Conservation (phyloP, 2,113 vertebrate genomes). For the Gila orcuttii region DNA sequence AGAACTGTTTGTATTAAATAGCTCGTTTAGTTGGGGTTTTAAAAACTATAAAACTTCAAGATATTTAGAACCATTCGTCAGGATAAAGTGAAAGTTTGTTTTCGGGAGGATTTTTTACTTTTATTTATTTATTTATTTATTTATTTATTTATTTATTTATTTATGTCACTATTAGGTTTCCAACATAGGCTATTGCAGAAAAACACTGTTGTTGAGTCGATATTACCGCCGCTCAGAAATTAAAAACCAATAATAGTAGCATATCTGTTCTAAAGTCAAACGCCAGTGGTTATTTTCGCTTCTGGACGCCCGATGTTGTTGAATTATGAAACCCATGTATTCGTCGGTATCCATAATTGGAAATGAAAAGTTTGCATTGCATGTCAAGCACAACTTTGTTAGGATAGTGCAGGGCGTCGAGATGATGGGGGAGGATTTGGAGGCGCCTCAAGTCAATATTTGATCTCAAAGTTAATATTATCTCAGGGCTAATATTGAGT, state of each 20-base stretch:
- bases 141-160: no score
- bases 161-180: not conserved
- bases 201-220: not conserved
- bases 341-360: slow-evolving; percentile 21
- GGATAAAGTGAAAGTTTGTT: not conserved
- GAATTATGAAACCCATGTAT: not conserved
- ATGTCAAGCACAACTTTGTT: slow-evolving; percentile 89
- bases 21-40: not conserved
- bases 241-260: not conserved
- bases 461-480: slow-evolving; percentile 96
- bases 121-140: fast-evolving
- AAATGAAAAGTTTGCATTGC: slow-evolving; percentile 68
- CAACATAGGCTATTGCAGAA: not conserved
- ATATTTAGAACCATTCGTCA: not conserved
- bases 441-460: slow-evolving; percentile 96
- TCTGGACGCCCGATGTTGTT: not conserved
- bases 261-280: not conserved
- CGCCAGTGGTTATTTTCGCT: not conserved
- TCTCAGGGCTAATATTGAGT: slow-evolving; percentile 93
- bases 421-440: slow-evolving; percentile 93
- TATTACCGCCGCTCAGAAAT: not conserved
- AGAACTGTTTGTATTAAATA: not conserved
- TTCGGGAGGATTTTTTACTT: not conserved
- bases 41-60: not conserved
- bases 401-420: slow-evolving; percentile 84